Evolutionary conservation across 1,140 invertebrate genomes (phyloP), one percentile per base, ranked within the genome.

Genomic region (Psix sp.): DNA sequence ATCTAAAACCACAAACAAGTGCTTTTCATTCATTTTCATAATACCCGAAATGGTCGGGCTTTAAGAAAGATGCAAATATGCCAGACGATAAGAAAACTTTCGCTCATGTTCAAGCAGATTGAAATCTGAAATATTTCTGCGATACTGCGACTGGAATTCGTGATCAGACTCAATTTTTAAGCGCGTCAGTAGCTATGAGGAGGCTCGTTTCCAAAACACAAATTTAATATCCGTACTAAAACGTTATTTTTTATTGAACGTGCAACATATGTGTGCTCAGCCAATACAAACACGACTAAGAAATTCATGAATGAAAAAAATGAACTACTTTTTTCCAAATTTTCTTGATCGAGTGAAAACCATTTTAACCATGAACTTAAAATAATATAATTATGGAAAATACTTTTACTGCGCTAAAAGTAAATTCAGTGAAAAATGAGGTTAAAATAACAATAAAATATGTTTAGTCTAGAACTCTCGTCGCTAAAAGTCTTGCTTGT

Each of bases 31-130:
- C 43, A 45, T 48, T 33, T 65, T 42, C 51, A 73, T 66, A 60
- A 73, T 65, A 59, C 52, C 49, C 63, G 29, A 56, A 63, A 52
- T 46, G 39, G 66, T 43, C 46, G 36, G 18, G 3, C 35, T 54
- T 10, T 29, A 65, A 73, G 66, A 73, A 36, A 65, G 68, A 65
- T 72, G 68, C 46, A 73, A 73, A 73, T 60, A 16, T 16, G n/a
- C 3, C 6, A 33, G 40, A 65, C 51, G 67, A 57, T 71, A 71
- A 56, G 17, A 49, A 63, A 71, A 48, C 20, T 45, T 39, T 72
- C 42, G 33, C 48, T 59, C 66, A 46, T 46, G 56, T 54, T 60
- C 48, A 52, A 70, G 40, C 48, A 54, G 48, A 70, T 70, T 70
- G 21, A 20, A 46, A 36, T 31, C 31, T 38, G 39, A 56, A 54